Percentiles rank a stretch among this genome's conserved stretches.
Evolutionary conservation across 2,113 vertebrate species (phyloP).

Genomic region (Proterorhinus semilunaris): DNA sequence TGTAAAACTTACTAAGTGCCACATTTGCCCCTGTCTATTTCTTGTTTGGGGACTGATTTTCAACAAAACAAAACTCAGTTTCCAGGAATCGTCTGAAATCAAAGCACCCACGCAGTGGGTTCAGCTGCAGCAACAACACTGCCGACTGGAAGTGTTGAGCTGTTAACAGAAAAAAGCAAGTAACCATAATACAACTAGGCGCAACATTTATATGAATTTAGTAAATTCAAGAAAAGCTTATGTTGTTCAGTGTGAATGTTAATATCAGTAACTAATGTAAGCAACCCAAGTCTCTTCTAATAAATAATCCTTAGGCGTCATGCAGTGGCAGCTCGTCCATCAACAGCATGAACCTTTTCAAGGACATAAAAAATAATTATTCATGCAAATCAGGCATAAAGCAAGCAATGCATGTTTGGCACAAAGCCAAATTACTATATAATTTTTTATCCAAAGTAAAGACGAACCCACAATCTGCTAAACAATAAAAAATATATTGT

Average conservation of each 20-base stretch:
- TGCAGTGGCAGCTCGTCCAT: slow-evolving; percentile 36
- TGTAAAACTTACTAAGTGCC: neutral
- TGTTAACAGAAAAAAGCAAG: neutral
- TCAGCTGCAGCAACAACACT: neutral
- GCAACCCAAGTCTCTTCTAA: slow-evolving; percentile 16
- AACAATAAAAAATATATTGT: slow-evolving; percentile 25
- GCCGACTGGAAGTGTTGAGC: slow-evolving; percentile 3
- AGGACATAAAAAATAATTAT: slow-evolving; percentile 24
- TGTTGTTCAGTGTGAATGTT: slow-evolving; percentile 28
- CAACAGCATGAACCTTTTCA: slow-evolving; percentile 21
- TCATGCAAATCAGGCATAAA: neutral
- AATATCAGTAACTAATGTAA: slow-evolving; percentile 21
- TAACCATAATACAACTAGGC: neutral
- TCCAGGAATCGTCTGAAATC: slow-evolving; percentile 30
- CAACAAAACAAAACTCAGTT: slow-evolving; percentile 33
- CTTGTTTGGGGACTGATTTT: neutral
- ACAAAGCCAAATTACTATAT: neutral
- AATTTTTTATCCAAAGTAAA: slow-evolving; percentile 1
- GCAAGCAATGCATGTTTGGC: neutral
- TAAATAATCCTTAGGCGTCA: slow-evolving; percentile 16
- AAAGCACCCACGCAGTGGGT: slow-evolving; percentile 17
- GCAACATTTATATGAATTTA: neutral
- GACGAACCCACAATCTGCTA: neutral
- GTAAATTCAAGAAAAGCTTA: neutral
- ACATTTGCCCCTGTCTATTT: slow-evolving; percentile 2